Evolutionary conservation across 2,888 invertebrate genomes (phyloP).

Genomic region (Artemia sp.): DNA sequence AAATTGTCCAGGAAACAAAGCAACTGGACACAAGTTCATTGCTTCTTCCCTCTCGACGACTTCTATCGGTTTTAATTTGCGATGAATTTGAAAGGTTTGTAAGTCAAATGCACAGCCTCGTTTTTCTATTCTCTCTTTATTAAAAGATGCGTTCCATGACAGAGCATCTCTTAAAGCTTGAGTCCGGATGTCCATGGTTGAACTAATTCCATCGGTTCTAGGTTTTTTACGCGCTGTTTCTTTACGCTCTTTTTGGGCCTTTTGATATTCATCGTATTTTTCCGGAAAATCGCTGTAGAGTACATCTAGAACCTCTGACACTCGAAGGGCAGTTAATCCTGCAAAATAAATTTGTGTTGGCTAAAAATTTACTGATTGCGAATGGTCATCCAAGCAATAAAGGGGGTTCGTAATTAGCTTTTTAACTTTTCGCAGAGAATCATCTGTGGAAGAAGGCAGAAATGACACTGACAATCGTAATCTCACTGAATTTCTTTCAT

Average conservation of each 20-base stretch:
- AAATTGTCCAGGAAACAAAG: conserved; percentile 91
- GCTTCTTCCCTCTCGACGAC: conserved; percentile 23
- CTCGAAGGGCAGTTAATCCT: conserved; percentile 74
- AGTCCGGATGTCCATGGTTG: conserved; percentile 46
- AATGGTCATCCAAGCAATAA: too few species aligned
- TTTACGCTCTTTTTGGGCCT: conserved; percentile 50
- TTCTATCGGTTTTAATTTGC: conserved; percentile 23
- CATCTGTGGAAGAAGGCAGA: too few species aligned
- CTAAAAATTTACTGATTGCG: too few species aligned
- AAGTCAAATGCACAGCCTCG: conserved; percentile 72
- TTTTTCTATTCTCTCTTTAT: conserved; percentile 51
- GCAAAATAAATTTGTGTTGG: conserved; percentile 18
- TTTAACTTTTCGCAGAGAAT: too few species aligned
- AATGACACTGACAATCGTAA: too few species aligned
- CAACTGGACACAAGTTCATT: conserved; percentile 64
- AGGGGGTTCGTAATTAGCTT: too few species aligned
- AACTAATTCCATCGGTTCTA: conserved; percentile 39
- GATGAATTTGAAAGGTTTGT: conserved; percentile 55
- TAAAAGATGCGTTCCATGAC: conserved; percentile 73
- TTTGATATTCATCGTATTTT: conserved; percentile 77
- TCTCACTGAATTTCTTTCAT: too few species aligned
- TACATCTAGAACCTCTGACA: conserved; percentile 81
- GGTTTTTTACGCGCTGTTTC: conserved; percentile 49
- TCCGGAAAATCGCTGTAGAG: conserved; percentile 89
- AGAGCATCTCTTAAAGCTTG: conserved; percentile 69